Percentiles rank a stretch among this genome's conserved stretches.
phyloP scores from a whole-genome alignment of 2,113 vertebrate genomes.

The Campylomormyrus tamandua region DNA sequence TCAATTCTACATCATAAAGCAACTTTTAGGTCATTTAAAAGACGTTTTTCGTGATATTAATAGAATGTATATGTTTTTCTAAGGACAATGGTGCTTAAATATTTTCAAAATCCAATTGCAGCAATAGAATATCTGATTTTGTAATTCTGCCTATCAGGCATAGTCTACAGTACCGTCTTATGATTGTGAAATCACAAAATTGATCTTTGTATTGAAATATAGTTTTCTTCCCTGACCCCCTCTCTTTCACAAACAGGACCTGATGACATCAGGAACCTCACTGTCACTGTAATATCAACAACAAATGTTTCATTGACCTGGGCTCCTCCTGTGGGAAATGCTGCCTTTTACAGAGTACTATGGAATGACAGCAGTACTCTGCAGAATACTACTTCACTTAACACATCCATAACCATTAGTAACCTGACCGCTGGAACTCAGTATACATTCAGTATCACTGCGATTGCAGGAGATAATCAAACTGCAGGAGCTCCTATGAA shows the following conservation, averaged over 20 bases:
- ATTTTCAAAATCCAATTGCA: background rate
- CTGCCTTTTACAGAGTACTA: too few species aligned
- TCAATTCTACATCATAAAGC: too few species aligned
- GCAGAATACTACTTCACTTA: background rate
- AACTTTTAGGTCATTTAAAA: too few species aligned
- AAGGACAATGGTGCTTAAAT: background rate
- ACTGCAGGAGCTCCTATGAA: constrained; percentile 17
- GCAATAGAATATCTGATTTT: background rate
- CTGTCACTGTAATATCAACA: too few species aligned
- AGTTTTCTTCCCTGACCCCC: background rate
- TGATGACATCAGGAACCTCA: background rate
- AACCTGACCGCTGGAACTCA: constrained; percentile 38
- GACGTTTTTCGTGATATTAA: too few species aligned
- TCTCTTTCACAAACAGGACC: constrained; percentile 13
- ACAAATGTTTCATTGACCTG: too few species aligned
- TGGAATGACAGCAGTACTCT: background rate
- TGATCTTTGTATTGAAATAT: background rate
- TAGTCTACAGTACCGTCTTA: background rate
- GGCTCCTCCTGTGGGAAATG: too few species aligned
- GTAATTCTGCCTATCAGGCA: background rate
- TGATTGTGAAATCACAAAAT: background rate
- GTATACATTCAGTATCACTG: constrained; percentile 42
- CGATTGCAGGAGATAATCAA: constrained; percentile 17
- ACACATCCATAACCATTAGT: background rate
- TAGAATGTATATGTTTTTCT: background rate